Conservation (phyloP, 1,140 invertebrate species). For the Zaprionus capensis region DNA sequence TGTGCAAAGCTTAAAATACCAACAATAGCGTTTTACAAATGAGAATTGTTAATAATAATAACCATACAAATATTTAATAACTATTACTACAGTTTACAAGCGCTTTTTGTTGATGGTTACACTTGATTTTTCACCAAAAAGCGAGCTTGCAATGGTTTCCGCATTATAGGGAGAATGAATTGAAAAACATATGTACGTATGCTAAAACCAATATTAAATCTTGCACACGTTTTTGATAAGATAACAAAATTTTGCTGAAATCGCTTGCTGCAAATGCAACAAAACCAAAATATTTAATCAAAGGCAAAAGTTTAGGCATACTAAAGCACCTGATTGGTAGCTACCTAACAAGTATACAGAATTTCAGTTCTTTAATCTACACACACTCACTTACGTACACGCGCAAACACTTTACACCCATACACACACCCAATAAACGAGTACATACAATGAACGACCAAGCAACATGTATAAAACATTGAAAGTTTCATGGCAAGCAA, state of each 20-base stretch:
- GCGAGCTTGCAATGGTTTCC: slow-evolving; percentile 81
- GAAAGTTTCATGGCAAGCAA: slow-evolving; percentile 74
- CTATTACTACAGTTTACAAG: slow-evolving; percentile 14
- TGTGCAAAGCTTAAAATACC: slow-evolving; percentile 43
- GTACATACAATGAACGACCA: slow-evolving; percentile 67
- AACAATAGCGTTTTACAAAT: slow-evolving; percentile 64
- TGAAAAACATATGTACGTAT: slow-evolving; percentile 40
- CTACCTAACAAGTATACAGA: slow-evolving; percentile 19
- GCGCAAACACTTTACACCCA: slow-evolving; percentile 6
- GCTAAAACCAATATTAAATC: slow-evolving; percentile 24
- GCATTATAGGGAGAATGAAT: slow-evolving; percentile 56
- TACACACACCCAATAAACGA: slow-evolving; percentile 15
- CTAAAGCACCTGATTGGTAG: slow-evolving; percentile 56
- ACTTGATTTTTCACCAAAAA: slow-evolving; percentile 50
- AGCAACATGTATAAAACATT: slow-evolving; percentile 70
- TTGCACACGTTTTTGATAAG: slow-evolving; percentile 47
- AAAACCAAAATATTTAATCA: slow-evolving; percentile 63
- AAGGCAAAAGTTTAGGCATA: slow-evolving; percentile 52
- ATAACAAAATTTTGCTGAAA: slow-evolving; percentile 63
- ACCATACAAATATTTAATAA: slow-evolving; percentile 13
- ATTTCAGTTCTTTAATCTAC: slow-evolving; percentile 19
- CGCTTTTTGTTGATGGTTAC: slow-evolving; percentile 15
- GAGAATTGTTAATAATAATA: slow-evolving; percentile 34
- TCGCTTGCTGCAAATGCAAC: slow-evolving; percentile 72
- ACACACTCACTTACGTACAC: slow-evolving; percentile 26